Conservation (phyloP, 2,888 invertebrate genomes). For the Lasioglossum oenotherae region DNA sequence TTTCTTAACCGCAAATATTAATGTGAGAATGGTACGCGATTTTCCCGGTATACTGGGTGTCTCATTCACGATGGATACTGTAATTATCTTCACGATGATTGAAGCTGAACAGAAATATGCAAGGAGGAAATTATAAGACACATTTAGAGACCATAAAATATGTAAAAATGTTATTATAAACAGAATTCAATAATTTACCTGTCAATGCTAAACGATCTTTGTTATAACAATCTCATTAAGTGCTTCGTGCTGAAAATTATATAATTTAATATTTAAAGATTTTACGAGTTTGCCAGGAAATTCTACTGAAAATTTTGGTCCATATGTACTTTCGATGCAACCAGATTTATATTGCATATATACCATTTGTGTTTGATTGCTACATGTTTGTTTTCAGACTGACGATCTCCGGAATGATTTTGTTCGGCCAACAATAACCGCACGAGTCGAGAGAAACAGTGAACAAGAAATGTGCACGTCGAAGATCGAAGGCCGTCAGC, state of each 20-base stretch:
- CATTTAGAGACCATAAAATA: background rate
- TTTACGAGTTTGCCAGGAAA: background rate
- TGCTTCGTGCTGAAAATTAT: background rate
- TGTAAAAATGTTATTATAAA: background rate
- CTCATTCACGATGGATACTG: background rate
- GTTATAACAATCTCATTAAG: background rate
- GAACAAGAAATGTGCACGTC: conserved; percentile 13
- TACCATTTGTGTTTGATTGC: background rate
- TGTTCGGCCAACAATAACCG: too few relatives aligned
- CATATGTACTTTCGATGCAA: background rate
- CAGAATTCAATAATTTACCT: background rate
- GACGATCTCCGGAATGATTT: background rate
- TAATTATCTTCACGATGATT: background rate
- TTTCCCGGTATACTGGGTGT: background rate
- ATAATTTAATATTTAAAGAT: background rate
- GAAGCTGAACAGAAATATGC: background rate
- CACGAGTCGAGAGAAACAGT: background rate
- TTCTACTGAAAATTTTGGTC: background rate
- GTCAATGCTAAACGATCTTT: background rate
- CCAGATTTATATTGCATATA: background rate
- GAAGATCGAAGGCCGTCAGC: conserved; percentile 31
- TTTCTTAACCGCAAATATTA: background rate
- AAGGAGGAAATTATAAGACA: background rate
- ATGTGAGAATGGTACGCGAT: background rate
- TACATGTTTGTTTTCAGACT: conserved; percentile 22